Percentiles rank a stretch among this genome's conserved stretches.
These are phyloP conservation scores for Maconellicoccus hirsutus DNA, from an alignment of 1,140 invertebrate species.

Conservation along the genomic window DNA sequence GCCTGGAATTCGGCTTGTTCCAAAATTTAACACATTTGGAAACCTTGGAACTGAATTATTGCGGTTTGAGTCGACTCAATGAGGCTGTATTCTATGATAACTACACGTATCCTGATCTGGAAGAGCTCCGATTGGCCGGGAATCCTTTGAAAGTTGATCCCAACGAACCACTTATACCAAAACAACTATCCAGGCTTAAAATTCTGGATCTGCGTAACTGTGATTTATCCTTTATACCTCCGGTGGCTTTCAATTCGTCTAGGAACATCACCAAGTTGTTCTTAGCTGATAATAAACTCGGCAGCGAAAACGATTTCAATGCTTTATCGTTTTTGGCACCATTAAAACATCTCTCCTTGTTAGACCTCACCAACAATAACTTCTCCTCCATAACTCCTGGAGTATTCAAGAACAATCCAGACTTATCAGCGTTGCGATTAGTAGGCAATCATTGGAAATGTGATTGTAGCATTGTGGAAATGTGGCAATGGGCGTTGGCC, in stretches of 20 bases:
- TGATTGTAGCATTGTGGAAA: slow-evolving; percentile 53
- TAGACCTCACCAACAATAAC: slow-evolving; percentile 53
- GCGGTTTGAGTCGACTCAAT: slow-evolving; percentile 47
- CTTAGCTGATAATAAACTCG: slow-evolving; percentile 47
- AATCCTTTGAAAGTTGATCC: slow-evolving; percentile 47
- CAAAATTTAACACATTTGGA: slow-evolving; percentile 51
- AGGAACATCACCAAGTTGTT: slow-evolving; percentile 50
- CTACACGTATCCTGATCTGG: slow-evolving; percentile 47
- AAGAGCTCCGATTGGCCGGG: slow-evolving; percentile 53
- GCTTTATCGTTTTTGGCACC: slow-evolving; percentile 44
- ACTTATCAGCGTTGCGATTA: slow-evolving; percentile 46
- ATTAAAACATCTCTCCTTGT: slow-evolving; percentile 44
- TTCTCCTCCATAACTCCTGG: slow-evolving; percentile 44
- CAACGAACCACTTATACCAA: slow-evolving; percentile 44
- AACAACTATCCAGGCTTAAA: slow-evolving; percentile 48
- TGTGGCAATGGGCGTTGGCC: slow-evolving; percentile 58
- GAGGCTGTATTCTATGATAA: slow-evolving; percentile 56
- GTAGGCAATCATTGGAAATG: slow-evolving; percentile 57
- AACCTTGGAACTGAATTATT: slow-evolving; percentile 53
- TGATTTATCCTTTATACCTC: slow-evolving; percentile 45
- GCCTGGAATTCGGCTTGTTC: slow-evolving; percentile 54
- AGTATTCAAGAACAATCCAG: slow-evolving; percentile 42
- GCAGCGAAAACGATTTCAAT: slow-evolving; percentile 35
- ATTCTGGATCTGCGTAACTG: slow-evolving; percentile 54
- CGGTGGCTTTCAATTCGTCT: slow-evolving; percentile 46